These are phyloP conservation scores for Eidolon dupreanum DNA, from an alignment of 2,797 vertebrate species.

Conservation along the genomic window DNA sequence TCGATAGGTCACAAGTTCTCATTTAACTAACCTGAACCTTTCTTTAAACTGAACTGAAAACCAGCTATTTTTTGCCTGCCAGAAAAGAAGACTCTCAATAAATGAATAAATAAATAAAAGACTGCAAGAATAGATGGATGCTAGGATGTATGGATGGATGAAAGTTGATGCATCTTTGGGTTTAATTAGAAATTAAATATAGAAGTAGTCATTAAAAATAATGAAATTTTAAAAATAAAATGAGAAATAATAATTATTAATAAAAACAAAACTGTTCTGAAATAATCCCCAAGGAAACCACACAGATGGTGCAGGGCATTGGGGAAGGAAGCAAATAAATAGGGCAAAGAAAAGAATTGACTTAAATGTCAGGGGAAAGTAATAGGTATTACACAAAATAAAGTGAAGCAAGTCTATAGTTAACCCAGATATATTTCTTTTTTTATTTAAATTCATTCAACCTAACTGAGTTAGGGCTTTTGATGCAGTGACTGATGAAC, in stretches of 20 bases:
- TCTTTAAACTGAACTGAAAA: background rate
- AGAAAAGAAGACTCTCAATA: background rate
- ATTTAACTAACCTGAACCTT: slow-evolving; percentile 25
- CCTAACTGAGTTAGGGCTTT: background rate
- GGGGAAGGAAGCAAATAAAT: background rate
- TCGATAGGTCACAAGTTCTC: background rate
- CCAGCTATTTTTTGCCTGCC: background rate
- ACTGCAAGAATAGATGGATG: background rate
- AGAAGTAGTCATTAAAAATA: background rate
- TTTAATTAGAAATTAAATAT: background rate
- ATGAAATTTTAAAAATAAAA: background rate
- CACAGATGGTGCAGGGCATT: background rate
- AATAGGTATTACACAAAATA: background rate
- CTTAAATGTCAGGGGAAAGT: background rate
- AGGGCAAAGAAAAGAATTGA: background rate
- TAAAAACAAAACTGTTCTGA: background rate
- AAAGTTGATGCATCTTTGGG: background rate
- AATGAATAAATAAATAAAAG: slow-evolving; percentile 10
- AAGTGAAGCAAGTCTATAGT: background rate
- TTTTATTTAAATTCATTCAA: slow-evolving; percentile 22
- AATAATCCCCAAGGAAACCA: background rate
- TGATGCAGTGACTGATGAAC: background rate
- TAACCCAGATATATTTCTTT: background rate
- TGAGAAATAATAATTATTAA: background rate
- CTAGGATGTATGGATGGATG: background rate